Percentiles rank a stretch among this genome's conserved stretches.
Conservation (phyloP, 2,797 vertebrate species). For the Sebastes oblongus region DNA sequence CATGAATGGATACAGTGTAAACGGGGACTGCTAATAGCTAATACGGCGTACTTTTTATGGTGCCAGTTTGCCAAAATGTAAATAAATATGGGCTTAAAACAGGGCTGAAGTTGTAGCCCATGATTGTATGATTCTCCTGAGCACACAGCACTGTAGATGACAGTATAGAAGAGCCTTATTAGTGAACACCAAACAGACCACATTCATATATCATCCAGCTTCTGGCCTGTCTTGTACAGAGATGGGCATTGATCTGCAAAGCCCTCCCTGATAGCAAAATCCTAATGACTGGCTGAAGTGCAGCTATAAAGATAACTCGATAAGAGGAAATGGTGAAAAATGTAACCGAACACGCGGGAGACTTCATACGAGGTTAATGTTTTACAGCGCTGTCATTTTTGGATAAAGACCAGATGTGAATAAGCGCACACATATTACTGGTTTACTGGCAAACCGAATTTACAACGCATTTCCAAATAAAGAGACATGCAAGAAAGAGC, state of each 20-base stretch:
- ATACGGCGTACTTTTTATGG: not conserved
- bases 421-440: conserved; percentile 35
- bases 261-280: not conserved
- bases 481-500: conserved; percentile 15
- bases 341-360: conserved; percentile 1
- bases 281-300: conserved; percentile 14
- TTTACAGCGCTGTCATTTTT: conserved; percentile 42
- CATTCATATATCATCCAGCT: conserved; percentile 23
- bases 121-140: conserved; percentile 12
- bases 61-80: not conserved
- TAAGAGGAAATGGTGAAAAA: conserved; percentile 31
- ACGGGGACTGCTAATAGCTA: not conserved
- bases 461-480: conserved; percentile 29
- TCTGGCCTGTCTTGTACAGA: not conserved
- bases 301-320: conserved; percentile 8
- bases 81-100: not conserved
- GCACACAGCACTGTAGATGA: conserved; percentile 7
- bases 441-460: conserved; percentile 38
- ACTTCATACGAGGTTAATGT: conserved; percentile 27
- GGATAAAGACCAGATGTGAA: conserved; percentile 50
- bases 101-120: not conserved
- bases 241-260: conserved; percentile 34
- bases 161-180: conserved; percentile 16
- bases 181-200: conserved; percentile 14
- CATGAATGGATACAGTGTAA: not conserved